Evolutionary conservation across 2,888 invertebrate genomes (phyloP).

Genomic region (Spatulosminthurus flaviceps): DNA sequence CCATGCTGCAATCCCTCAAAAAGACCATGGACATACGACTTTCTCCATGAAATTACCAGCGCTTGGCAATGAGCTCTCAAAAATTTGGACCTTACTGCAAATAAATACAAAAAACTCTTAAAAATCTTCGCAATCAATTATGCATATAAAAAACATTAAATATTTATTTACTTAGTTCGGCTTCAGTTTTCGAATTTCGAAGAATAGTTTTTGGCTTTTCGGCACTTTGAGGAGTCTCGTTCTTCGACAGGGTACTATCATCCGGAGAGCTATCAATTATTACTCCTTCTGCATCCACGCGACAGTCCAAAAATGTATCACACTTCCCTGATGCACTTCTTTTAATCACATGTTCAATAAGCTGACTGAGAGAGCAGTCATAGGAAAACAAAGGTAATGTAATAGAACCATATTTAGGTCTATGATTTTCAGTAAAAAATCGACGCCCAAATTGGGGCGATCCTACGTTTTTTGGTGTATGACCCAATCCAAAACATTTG

Average conservation of each 20-base stretch:
- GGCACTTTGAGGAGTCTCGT: not conserved
- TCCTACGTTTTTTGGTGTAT: not conserved
- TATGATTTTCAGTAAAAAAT: conserved; percentile 39
- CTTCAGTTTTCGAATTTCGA: not conserved
- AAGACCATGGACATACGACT: conserved; percentile 53
- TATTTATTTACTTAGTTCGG: not conserved
- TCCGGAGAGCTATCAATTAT: not conserved
- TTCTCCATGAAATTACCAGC: conserved; percentile 68
- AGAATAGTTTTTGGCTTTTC: not conserved
- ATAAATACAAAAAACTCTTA: no score
- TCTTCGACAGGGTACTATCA: not conserved
- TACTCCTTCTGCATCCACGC: conserved; percentile 65
- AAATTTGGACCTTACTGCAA: conserved; percentile 63
- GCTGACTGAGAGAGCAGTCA: conserved; percentile 72
- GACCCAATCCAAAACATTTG: not conserved
- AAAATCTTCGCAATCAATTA: no score
- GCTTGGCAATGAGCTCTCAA: conserved; percentile 72
- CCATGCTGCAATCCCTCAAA: conserved; percentile 69
- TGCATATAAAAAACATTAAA: not conserved
- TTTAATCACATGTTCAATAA: conserved; percentile 71
- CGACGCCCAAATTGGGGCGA: not conserved
- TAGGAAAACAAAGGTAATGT: conserved; percentile 75
- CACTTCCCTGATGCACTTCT: conserved; percentile 66
- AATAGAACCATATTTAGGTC: conserved; percentile 65
- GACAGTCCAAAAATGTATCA: conserved; percentile 71